Evolutionary conservation across 2,888 invertebrate species (phyloP), one percentile per base, ranked within the genome.

Genomic region (Mimumesa dahlbomi): DNA sequence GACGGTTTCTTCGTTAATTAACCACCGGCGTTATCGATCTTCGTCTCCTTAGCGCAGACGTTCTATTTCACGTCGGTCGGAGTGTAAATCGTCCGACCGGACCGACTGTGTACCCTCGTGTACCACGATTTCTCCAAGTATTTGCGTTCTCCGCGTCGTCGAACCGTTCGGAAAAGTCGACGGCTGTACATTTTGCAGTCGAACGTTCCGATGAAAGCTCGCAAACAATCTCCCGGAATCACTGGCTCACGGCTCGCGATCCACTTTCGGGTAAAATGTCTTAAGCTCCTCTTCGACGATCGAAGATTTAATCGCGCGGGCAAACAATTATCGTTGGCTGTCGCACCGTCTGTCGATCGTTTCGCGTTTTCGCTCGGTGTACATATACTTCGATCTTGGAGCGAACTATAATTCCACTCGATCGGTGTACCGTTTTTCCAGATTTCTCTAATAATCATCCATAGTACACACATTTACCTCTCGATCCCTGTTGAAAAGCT

Each of bases 1-100:
- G 43, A 42, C 22, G 43, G 18, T 66, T 42, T 59, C 67, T 43
- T 36, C 66, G 19, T 70, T 61, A 70, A 70, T 66, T 67, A 70
- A 34, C 49, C 31, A 36, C 29, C 57, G 16, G n/a, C 16, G 16
- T n/a, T 57, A 64, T 68, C 52, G 57, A 58, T 69, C 66, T 29
- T 18, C 29, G n/a, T 13, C n/a, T n/a, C n/a, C n/a, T n/a, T 43
- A 4, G 11, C 19, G 5, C 13, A 2, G 7, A 6, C 29, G 7
- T 9, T 29, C 29, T 57, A 42, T 53, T 69, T 61, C 36, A 62
- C 31, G 38, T 43, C 22, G 31, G 36, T n/a, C 48, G 25, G 46
- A 42, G 22, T 22, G 16, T 31, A 25, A 36, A 36, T n/a, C n/a
- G n/a, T n/a, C n/a, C n/a, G n/a, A n/a, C n/a, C 36, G 11, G 36